phyloP scores from a whole-genome alignment of 1,140 invertebrate genomes.

The Megalopta genalis region DNA sequence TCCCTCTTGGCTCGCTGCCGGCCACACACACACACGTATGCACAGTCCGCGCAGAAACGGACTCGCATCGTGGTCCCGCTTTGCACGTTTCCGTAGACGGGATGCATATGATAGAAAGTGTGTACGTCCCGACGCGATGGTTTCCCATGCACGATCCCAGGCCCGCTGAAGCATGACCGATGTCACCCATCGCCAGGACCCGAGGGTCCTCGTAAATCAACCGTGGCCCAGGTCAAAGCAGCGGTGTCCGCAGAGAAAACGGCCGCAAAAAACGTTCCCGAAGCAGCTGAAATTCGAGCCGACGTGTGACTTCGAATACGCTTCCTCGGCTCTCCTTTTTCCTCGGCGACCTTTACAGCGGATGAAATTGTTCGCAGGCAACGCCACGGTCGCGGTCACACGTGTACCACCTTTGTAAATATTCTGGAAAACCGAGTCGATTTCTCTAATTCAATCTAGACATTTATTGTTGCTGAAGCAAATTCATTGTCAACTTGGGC shows the following conservation, averaged over 20 bases:
- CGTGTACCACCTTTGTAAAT: background rate
- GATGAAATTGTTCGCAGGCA: background rate
- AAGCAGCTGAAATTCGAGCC: conserved; percentile 29
- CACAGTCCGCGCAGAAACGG: no score
- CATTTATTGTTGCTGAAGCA: no score
- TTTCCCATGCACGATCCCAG: no score
- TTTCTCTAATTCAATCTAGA: no score
- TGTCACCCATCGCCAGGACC: background rate
- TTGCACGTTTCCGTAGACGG: no score
- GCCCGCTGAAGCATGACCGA: background rate
- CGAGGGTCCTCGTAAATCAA: conserved; percentile 27
- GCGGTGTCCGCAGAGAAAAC: background rate
- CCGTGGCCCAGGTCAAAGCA: conserved; percentile 11
- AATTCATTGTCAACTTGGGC: no score
- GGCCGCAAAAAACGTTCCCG: background rate
- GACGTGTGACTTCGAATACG: background rate
- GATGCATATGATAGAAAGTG: no score
- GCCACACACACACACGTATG: no score
- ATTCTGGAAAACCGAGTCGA: background rate
- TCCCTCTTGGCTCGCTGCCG: no score
- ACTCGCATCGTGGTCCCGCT: no score
- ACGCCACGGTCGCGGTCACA: background rate
- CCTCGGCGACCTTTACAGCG: background rate
- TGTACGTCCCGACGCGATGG: no score
- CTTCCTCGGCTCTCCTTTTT: conserved; percentile 3